Base-by-base conservation (phyloP, 2,888 invertebrate species). In the Apocheima hispidaria region DNA sequence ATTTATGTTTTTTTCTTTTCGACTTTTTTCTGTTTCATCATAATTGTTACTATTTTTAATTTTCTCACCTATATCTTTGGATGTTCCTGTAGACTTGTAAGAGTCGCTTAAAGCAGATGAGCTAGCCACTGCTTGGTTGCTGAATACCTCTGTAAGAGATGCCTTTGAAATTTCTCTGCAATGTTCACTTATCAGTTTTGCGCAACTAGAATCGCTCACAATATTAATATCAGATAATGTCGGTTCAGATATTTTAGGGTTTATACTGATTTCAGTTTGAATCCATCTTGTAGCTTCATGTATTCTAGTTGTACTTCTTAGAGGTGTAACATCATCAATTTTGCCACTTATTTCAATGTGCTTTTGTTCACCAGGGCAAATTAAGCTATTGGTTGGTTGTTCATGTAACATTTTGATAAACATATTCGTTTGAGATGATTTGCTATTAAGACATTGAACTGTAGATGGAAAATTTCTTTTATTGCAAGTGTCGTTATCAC, bases 201-300 rank as follows among this genome's bases (percentile, higher is more conserved):
- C 85, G 51, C 83, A 84, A 36, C 86, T 78, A 26, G 67, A 57
- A 26, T 83, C 79, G 63, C 68, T 77, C 0, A 92, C 66, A 46
- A 90, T 82, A 46, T 79, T 82, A 21, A 92, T 83, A 72, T 92
- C 90, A 44, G 86, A 79, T 55, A 90, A 70, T 16, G 82, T 78
- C 0, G 92, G 90, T 64, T 92, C 89, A 3, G 88, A 78, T 65
- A 90, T 85, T 72, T 79, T 85, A 4, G 92, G 92, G 65, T 91
- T 74, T 35, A 92, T 88, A 68, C 88, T 90, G 23, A 92, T 89
- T 74, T 91, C 90, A 21, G 92, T 92, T 75, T 92, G 92, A 20
- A 87, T 76, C 35, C 81, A 86, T 71, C 87, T 83, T 20, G 87
- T 86, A 23, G 82, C 81, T 74, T 88, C 88, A 58, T 74, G 65